These are phyloP conservation scores for Diarsia brunnea DNA, from an alignment of 2,888 invertebrate genomes.

Conservation along the genomic window DNA sequence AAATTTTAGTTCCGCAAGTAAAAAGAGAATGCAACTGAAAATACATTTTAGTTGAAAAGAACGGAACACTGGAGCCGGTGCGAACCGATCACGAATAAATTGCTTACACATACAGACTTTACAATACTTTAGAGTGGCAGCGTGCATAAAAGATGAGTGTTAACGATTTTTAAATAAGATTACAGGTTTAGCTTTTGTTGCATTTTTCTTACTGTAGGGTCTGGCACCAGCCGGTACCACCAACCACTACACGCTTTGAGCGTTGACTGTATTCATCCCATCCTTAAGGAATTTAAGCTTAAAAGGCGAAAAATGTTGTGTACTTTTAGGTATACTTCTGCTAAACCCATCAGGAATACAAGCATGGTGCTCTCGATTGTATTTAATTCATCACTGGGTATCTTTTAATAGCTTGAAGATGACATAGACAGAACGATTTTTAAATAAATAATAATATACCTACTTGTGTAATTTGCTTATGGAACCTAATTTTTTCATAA, in stretches of 20 bases:
- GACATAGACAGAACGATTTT: not conserved
- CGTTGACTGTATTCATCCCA: not conserved
- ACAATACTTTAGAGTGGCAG: conserved; percentile 32
- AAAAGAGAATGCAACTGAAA: conserved; percentile 58
- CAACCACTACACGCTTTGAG: not conserved
- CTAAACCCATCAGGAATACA: not conserved
- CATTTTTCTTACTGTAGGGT: not conserved
- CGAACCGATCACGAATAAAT: conserved; percentile 43
- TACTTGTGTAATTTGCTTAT: not conserved
- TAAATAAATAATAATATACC: not conserved
- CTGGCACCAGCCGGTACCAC: not conserved
- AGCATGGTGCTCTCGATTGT: not conserved
- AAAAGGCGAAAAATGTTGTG: not conserved
- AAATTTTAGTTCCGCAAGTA: conserved; percentile 63
- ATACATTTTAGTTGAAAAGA: conserved; percentile 59
- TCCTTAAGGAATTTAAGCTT: not conserved
- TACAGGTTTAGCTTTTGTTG: not conserved
- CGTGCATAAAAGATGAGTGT: conserved; percentile 5
- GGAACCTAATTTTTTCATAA: not conserved
- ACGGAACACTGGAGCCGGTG: conserved; percentile 15
- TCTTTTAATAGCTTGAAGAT: not conserved
- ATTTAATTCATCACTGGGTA: not conserved
- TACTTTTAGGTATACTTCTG: not conserved
- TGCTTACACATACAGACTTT: conserved; percentile 47
- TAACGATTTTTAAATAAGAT: not conserved